Evolutionary conservation across 2,888 invertebrate genomes (phyloP), one percentile per base, ranked within the genome.

Genomic region (Epistrophella euchroma): DNA sequence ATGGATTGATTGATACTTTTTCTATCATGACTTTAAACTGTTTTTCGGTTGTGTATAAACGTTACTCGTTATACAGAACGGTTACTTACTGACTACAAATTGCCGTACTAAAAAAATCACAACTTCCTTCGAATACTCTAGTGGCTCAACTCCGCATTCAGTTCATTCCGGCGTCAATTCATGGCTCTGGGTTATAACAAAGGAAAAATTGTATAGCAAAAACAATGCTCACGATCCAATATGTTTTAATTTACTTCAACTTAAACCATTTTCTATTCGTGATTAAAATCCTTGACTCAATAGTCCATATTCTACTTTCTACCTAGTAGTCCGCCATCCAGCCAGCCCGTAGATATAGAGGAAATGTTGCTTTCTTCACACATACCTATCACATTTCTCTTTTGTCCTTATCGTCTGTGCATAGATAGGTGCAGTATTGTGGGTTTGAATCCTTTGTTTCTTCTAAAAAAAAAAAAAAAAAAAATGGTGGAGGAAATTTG

Each of bases 81-180:
- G 43, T n/a, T 45, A 22, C 47, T 47, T 10, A 10, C 45, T 47
- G 47, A 50, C 47, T 22, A 22, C 47, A 19, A 50, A 50, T 50
- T 19, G 11, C 19, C 4, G 5, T 50, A 2, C 11, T 2, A 25
- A 50, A 22, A 50, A 50, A 22, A 50, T 50, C 50, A 50, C 50
- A 50, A 50, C 50, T 25, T 19, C 50, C 50, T 50, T 15, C 22
- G 13, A 50, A 50, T 50, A 13, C 50, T 50, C 22, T 50, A 4
- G 22, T 15, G 13, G 6, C 22, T 13, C 22, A 15, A 19, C 47
- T 50, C 15, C 13, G 7, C 4, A 25, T 25, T 50, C 7, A 2
- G 15, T 50, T 50, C 13, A 13, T 15, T 50, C 25, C 13, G 6
- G 25, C 50, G 50, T 17, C 2, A 17, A 45, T 17, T 17, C 45